A percentile compares a stretch with the other conserved stretches of the same genome.
These are phyloP conservation scores for Myiopsitta monachus DNA, from an alignment of 2,113 vertebrate species.

Conservation along the genomic window DNA sequence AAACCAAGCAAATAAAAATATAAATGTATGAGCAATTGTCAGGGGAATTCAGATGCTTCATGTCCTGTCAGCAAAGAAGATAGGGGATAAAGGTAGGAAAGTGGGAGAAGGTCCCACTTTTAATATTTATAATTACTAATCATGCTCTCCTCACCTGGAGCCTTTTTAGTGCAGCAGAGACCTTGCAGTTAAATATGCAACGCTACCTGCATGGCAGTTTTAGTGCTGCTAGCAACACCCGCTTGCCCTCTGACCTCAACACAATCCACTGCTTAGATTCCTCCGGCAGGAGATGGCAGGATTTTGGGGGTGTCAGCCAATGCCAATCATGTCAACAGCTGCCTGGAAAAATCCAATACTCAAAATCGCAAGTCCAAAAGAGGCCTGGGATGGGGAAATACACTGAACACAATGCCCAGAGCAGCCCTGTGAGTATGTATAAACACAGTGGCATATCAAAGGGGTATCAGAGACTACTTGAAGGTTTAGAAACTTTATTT, in stretches of 20 bases:
- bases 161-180: not conserved
- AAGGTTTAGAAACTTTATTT: not conserved
- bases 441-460: not conserved
- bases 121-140: not conserved
- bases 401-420: accelerated
- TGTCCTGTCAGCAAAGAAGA: conserved; percentile 16
- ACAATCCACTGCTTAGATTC: accelerated
- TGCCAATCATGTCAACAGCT: accelerated
- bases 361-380: not conserved
- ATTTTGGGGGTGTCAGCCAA: not conserved
- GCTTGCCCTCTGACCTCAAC: not conserved
- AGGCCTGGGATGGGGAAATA: not conserved
- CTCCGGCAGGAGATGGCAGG: not conserved
- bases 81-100: not conserved
- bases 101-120: not conserved
- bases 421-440: not conserved
- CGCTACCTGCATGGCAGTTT: not conserved
- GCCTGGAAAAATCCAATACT: not conserved
- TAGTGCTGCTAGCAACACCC: not conserved
- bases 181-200: not conserved
- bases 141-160: not conserved
- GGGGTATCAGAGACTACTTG: not conserved
- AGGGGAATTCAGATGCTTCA: not conserved
- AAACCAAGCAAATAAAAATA: conserved; percentile 56
- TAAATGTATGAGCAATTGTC: conserved; percentile 7